phyloP scores from a whole-genome alignment of 2,888 invertebrate genomes.

The Drosophila gaucha region DNA sequence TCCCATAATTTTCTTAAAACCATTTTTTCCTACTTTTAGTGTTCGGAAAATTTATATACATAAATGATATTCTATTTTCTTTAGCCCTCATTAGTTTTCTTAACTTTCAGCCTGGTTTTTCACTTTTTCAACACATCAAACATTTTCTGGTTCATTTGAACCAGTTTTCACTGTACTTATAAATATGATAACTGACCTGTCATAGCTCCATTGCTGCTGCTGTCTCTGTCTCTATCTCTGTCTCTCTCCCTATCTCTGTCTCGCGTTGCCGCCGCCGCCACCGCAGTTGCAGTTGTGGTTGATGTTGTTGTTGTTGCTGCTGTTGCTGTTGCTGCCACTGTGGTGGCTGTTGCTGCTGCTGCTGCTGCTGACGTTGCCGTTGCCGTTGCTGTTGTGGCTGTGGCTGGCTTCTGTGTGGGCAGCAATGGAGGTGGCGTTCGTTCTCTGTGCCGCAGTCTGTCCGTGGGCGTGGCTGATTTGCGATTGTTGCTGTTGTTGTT shows the following conservation, averaged over 20 bases:
- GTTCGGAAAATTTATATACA: too few species aligned
- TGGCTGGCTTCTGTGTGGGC: slow-evolving; percentile 52
- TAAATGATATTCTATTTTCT: too few species aligned
- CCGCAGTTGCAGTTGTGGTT: slow-evolving; percentile 41
- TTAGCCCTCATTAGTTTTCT: too few species aligned
- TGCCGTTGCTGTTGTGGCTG: slow-evolving; percentile 40
- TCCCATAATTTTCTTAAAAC: too few species aligned
- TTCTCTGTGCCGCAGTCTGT: slow-evolving; percentile 44
- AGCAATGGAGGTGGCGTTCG: slow-evolving; percentile 62
- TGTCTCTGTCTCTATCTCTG: slow-evolving; percentile 55
- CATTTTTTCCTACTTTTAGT: too few species aligned
- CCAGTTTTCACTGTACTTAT: slow-evolving; percentile 24
- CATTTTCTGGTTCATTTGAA: not conserved
- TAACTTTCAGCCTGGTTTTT: too few species aligned
- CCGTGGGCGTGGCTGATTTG: slow-evolving; percentile 51
- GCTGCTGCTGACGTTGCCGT: slow-evolving; percentile 28
- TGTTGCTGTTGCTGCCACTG: slow-evolving; percentile 37
- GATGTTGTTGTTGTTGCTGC: slow-evolving; percentile 36
- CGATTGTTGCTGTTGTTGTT: slow-evolving; percentile 31
- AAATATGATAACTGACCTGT: slow-evolving; percentile 72
- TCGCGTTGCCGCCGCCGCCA: slow-evolving; percentile 45
- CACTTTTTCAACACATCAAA: too few species aligned
- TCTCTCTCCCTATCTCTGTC: slow-evolving; percentile 50
- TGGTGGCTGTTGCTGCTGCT: slow-evolving; percentile 26
- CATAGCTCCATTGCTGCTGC: slow-evolving; percentile 79